Conservation (phyloP, 1,140 invertebrate genomes). For the Trichomalopsis sarcophagae region DNA sequence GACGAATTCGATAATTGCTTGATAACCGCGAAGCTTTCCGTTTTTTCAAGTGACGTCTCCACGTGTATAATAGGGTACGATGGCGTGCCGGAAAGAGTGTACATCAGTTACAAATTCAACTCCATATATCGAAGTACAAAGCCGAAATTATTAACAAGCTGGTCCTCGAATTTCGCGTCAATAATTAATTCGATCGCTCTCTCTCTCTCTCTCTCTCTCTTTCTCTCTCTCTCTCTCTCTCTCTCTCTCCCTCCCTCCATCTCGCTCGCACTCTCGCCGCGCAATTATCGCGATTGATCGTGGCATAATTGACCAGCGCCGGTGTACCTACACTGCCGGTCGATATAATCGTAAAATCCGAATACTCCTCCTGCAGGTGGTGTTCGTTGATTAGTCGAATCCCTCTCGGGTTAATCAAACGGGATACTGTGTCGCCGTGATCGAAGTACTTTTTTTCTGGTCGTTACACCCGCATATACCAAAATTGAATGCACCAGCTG, state of each 20-base stretch:
- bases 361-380: neutral
- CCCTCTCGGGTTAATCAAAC: neutral
- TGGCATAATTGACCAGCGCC: neutral
- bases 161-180: neutral
- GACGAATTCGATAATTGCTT: no score
- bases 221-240: neutral
- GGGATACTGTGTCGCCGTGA: neutral
- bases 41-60: no score
- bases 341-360: constrained; percentile 19
- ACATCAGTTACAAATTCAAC: no score
- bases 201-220: neutral
- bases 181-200: constrained; percentile 38
- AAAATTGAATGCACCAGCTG: no score
- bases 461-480: neutral
- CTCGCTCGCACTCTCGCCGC: neutral
- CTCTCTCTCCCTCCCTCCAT: neutral
- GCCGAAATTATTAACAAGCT: neutral
- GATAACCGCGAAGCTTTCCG: no score
- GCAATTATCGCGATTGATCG: constrained; percentile 29
- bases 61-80: no score
- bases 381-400: neutral
- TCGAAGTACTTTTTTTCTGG: neutral
- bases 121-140: neutral
- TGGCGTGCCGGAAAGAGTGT: no score
- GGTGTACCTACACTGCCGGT: neutral